These are phyloP conservation scores for Bryconaethiops microstoma DNA, from an alignment of 2,797 vertebrate genomes.

Conservation along the genomic window DNA sequence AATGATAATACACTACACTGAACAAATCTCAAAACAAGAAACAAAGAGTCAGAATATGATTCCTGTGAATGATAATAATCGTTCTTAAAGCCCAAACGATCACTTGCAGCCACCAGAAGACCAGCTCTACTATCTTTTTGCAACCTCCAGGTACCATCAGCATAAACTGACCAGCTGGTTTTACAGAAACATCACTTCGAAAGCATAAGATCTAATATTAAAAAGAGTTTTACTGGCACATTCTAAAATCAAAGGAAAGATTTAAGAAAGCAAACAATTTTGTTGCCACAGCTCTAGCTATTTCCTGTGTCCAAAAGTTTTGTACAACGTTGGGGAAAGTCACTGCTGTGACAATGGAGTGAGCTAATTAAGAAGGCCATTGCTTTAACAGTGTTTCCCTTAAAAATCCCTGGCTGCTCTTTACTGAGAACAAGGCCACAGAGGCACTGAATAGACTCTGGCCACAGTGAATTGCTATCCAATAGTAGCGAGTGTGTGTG, in stretches of 20 bases:
- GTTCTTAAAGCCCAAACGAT: neutral
- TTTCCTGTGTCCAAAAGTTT: constrained; percentile 70
- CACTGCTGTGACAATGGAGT: constrained; percentile 48
- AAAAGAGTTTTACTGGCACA: neutral
- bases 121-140: neutral
- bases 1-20: neutral
- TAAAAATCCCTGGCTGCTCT: constrained; percentile 52
- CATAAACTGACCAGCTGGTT: neutral
- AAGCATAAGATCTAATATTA: constrained; percentile 6
- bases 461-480: constrained; percentile 51
- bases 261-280: constrained; percentile 44
- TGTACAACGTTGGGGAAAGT: constrained; percentile 64
- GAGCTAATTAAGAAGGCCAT: constrained; percentile 56
- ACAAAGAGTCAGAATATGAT: neutral
- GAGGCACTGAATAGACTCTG: constrained; percentile 53
- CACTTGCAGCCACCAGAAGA: neutral
- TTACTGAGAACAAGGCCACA: constrained; percentile 51
- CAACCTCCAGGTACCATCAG: neutral
- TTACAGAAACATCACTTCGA: neutral
- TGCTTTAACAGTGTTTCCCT: constrained; percentile 49
- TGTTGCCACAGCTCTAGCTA: constrained; percentile 59
- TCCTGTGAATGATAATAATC: no score
- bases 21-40: neutral
- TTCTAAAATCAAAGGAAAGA: constrained; percentile 2
- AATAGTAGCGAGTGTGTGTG: constrained; percentile 32